Base-by-base conservation (phyloP, 2,113 vertebrate species). In the Pseudorectes ferrugineus region DNA sequence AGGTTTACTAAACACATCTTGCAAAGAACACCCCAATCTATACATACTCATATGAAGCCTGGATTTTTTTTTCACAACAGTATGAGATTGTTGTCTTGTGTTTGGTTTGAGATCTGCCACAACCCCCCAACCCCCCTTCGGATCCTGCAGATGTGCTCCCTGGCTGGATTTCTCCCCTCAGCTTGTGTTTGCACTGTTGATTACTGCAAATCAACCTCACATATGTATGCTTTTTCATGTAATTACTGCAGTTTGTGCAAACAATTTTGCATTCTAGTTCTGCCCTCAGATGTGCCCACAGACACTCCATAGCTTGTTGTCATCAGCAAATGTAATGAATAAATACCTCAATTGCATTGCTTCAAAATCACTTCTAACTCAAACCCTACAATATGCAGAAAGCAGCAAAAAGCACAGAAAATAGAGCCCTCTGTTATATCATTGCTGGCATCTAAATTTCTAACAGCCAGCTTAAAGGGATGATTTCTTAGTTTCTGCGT, bases 41-140 rank as follows among this genome's bases (percentile, higher is more conserved):
- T 14, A 40, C 19, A 55, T 12, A 54, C 12, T 46, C 43, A 38
- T 4, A 80, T 2, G 5, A 76, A 72, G 35, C 24, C 9, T 26
- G 21, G 25, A 29, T 4, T 29, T 81, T 38, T 23, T 57, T 49
- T 29, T 2, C 43, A 31, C 17, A 58, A 22, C 21, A 43, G 31
- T 63, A 18, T 7, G 63, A 49, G 22, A 31, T 2, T 48, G 18
- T 9, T 63, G 20, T 45, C 25, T 55, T 40, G 5, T 85, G 15
- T n/a, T 54, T 68, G 33, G 29, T 88, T 81, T 77, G 74, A 55
- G 33, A 67, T 58, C 36, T 0, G 1, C 21, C 31, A 43, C 36
- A 36, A 31, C 2, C 4, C 2, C 17, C 3, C 11, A 58, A 17
- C 7, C 4, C 21, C 36, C 2, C 9, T 42, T 49, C 0, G 0